Conservation (phyloP, 2,113 vertebrate species). For the Gadus chalcogrammus region DNA sequence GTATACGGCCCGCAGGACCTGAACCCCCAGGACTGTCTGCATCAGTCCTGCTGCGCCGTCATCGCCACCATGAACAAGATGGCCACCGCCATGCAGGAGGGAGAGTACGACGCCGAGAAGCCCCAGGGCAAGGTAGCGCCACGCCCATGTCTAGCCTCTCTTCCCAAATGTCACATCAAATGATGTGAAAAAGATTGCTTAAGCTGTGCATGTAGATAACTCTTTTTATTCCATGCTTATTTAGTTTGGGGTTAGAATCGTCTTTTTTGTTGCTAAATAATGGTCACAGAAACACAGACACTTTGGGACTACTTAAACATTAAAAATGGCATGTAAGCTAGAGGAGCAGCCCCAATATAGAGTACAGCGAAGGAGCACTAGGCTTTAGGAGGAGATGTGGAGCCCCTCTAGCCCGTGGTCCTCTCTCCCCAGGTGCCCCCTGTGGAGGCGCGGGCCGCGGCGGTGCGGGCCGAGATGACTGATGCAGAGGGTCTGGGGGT, state of each 20-base stretch:
- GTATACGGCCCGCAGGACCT: slow-evolving; percentile 66
- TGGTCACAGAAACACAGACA: no score
- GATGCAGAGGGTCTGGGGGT: slow-evolving; percentile 93
- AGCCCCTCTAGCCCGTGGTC: neutral
- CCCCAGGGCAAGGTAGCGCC: slow-evolving; percentile 72
- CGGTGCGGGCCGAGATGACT: slow-evolving; percentile 90
- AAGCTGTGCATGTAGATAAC: no score
- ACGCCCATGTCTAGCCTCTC: neutral
- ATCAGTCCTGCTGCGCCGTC: slow-evolving; percentile 88
- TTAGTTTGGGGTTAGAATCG: no score
- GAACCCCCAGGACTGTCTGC: slow-evolving; percentile 84
- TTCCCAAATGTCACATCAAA: no score
- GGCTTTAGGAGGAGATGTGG: no score
- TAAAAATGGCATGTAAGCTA: no score
- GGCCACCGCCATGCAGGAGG: slow-evolving; percentile 98
- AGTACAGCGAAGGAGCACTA: no score
- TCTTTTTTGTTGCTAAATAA: no score
- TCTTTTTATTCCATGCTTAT: no score
- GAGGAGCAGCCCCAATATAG: no score
- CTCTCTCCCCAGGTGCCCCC: slow-evolving; percentile 67
- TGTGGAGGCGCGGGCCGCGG: slow-evolving; percentile 81
- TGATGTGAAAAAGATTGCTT: no score
- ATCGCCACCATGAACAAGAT: slow-evolving; percentile 97
- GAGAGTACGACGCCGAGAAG: slow-evolving; percentile 91
- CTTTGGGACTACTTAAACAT: no score